Base-by-base conservation (phyloP, 2,888 invertebrate species). In the Euzophera pinguis region DNA sequence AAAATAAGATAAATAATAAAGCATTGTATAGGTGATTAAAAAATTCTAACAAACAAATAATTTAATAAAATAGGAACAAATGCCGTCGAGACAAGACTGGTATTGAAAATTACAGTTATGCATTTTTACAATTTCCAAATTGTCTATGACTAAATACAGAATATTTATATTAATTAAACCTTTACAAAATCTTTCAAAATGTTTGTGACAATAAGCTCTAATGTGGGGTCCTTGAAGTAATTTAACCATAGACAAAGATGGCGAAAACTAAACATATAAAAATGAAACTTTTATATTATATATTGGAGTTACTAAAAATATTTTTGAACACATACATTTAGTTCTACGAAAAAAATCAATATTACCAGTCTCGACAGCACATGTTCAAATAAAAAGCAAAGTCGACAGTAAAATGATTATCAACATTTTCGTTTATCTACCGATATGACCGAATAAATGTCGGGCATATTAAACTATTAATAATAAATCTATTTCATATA, bases 171-270 rank as follows among this genome's bases (percentile, higher is more conserved):
- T 16, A 22, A 39, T 39, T 27, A 38, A 48, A 61, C 63, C 56
- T 64, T 61, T 60, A 65, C 65, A 70, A 67, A 73, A 70, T 63
- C 61, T 63, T 67, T 68, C 64, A 55, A 69, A 73, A 74, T 70
- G 62, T 68, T 70, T 63, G 63, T 69, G 61, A 75, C 64, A 60
- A 67, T 79, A 81, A 81, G 81, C 78, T 81, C 78, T 76, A 78
- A 58, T 65, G 65, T 63, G 75, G 75, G 76, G 75, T 76, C 75
- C 64, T 61, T 66, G 60, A 55, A 62, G 62, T 65, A 53, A 58
- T 67, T 69, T 64, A 61, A 65, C 62, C 69, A 71, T 66, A 70
- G 71, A 73, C 69, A 71, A 71, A 43, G 22, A 27, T 62, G 63
- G 61, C 56, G n/a, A 54, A 57, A 49, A 42, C 12, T 16, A 45